Conservation (phyloP, 2,888 invertebrate species). For the Pachymerium ferrugineum region DNA sequence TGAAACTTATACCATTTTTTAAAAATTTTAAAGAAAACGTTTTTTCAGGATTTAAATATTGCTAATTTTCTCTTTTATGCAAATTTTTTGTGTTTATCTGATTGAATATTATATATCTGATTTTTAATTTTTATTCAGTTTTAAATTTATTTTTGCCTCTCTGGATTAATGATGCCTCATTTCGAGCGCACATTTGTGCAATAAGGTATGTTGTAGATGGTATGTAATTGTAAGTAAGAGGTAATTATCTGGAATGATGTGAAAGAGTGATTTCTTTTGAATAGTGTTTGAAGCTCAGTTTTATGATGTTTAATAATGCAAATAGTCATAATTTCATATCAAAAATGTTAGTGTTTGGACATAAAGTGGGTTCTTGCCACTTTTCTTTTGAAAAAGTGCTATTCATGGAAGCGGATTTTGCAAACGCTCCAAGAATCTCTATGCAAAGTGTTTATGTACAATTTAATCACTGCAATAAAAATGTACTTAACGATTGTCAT, state of each 20-base stretch:
- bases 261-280: neutral
- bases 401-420: neutral
- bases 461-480: slow-evolving; percentile 20
- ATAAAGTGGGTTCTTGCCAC: neutral
- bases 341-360: neutral
- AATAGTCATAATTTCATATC: slow-evolving; percentile 20
- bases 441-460: slow-evolving; percentile 5
- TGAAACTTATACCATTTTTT: slow-evolving; percentile 1
- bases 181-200: slow-evolving; percentile 4
- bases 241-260: neutral
- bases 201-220: neutral
- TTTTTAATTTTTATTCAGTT: slow-evolving; percentile 4
- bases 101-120: neutral
- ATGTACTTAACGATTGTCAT: no score
- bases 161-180: neutral
- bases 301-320: neutral
- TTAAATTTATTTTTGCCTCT: slow-evolving; percentile 3
- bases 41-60: neutral
- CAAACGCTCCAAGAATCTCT: slow-evolving; percentile 10
- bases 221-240: neutral
- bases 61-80: neutral
- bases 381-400: neutral
- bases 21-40: neutral
- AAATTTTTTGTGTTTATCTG: neutral
- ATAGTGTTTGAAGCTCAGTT: neutral